Evolutionary conservation across 2,888 invertebrate species (phyloP).

Genomic region (Spisula subtruncata): DNA sequence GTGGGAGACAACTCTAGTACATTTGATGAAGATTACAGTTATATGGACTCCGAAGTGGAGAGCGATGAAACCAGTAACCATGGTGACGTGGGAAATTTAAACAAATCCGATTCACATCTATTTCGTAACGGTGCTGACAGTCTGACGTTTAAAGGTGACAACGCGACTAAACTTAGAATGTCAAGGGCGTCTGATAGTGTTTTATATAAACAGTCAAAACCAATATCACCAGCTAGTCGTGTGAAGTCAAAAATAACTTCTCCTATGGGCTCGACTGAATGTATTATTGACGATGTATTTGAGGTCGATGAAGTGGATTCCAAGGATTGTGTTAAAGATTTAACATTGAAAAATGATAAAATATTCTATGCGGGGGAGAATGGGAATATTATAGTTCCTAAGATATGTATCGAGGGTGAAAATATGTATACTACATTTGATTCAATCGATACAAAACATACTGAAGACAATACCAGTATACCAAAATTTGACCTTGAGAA

Average conservation of each 20-base stretch:
- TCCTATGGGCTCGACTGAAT: not conserved
- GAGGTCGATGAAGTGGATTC: constrained; percentile 8
- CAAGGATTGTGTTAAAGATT: not conserved
- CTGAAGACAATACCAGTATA: constrained; percentile 28
- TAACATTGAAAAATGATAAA: constrained; percentile 30
- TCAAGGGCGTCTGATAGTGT: constrained; percentile 41
- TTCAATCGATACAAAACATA: constrained; percentile 50
- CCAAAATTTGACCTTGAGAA: constrained; percentile 9
- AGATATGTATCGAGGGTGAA: constrained; percentile 64
- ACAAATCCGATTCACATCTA: constrained; percentile 55
- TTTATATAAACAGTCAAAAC: constrained; percentile 39
- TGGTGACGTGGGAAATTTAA: not conserved
- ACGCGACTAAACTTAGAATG: constrained; percentile 21
- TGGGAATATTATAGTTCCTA: constrained; percentile 68
- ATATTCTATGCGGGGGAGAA: constrained; percentile 64
- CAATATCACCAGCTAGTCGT: not conserved
- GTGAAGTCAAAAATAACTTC: not conserved
- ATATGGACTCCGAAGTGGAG: constrained; percentile 73
- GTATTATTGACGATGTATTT: constrained; percentile 54
- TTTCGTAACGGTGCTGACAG: constrained; percentile 23
- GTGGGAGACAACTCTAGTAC: constrained; percentile 67
- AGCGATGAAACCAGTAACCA: constrained; percentile 55
- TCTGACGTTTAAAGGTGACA: not conserved
- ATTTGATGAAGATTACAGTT: constrained; percentile 62
- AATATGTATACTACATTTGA: constrained; percentile 62